Base-by-base conservation (phyloP, 2,113 vertebrate species). In the Anolis sagrei region DNA sequence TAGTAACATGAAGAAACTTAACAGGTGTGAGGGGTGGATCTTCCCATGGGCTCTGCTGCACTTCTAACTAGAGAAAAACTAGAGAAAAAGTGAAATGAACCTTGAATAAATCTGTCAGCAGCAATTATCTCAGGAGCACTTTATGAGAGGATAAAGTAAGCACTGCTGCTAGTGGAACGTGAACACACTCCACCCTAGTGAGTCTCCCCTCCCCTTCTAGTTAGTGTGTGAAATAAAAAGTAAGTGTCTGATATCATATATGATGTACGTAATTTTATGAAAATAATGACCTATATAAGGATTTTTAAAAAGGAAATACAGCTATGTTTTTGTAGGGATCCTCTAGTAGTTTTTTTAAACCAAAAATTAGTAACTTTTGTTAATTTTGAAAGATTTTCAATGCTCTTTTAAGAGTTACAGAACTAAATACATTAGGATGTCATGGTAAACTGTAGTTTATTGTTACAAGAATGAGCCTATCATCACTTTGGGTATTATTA, bases 91-190 rank as follows among this genome's bases (percentile, higher is more conserved):
- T 97, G 96, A 97, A 97, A 97, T 96, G 97, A 96, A 97, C 97
- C 95, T 97, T 97, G 96, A 96, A 96, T 98, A 97, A 98, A 98
- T 97, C 97, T 98, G 98, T 98, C 98, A 97, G 97, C 95, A 97
- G 97, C 97, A 98, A 99, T 99, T 98, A 99, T 98, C 98, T 98
- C 98, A 97, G 92, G 95, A 95, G 94, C 95, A 96, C 94, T 96
- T 95, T 95, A 95, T 96, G 92, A 87, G 86, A 84, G 96, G 95
- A 93, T 96, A 95, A 95, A 97, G 95, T 95, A 96, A 95, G 95
- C 96, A 90, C 86, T 95, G 93, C 92, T 95, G 95, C 94, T 96
- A 74, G 95, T 95, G 96, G 95, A 96, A 96, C 95, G 94, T 96
- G 95, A 95, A 94, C 93, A 85, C 92, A 79, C 92, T 95, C 91